Conservation (phyloP, 2,888 invertebrate species). For the Achlya flavicornis region DNA sequence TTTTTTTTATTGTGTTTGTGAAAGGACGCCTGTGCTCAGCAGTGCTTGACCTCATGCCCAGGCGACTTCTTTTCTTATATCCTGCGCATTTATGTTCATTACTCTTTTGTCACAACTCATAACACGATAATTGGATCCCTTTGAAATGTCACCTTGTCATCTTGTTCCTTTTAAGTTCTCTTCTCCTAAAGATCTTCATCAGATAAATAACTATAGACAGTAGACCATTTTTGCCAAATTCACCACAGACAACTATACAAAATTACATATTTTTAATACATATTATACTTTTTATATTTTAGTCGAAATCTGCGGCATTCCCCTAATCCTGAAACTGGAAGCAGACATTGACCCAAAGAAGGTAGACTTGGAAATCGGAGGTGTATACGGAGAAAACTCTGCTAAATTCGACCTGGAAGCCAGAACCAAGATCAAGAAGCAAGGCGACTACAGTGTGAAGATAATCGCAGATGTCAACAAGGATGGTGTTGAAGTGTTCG, state of each 20-base stretch:
- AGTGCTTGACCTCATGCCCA: too few species aligned
- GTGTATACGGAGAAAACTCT: constrained; percentile 84
- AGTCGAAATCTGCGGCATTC: constrained; percentile 83
- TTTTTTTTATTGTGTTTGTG: too few species aligned
- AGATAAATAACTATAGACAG: too few species aligned
- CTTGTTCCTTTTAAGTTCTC: too few species aligned
- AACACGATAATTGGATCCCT: neutral
- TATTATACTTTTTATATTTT: constrained; percentile 19
- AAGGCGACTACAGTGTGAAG: constrained; percentile 72
- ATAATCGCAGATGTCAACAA: constrained; percentile 56
- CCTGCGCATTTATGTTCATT: too few species aligned
- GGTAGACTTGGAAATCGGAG: constrained; percentile 81
- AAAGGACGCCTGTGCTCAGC: too few species aligned
- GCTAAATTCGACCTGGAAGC: constrained; percentile 85
- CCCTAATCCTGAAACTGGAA: constrained; percentile 79
- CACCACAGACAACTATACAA: too few species aligned
- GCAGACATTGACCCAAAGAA: constrained; percentile 83
- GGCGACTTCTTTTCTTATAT: too few species aligned
- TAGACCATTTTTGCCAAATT: too few species aligned
- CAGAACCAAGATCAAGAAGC: constrained; percentile 70
- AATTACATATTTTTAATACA: neutral
- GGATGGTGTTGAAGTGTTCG: constrained; percentile 73
- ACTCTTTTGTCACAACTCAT: too few species aligned
- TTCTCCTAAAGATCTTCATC: too few species aligned
- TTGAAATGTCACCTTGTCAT: neutral